Conservation (phyloP, 2,797 vertebrate species). For the Chelidonichthys spinosus region DNA sequence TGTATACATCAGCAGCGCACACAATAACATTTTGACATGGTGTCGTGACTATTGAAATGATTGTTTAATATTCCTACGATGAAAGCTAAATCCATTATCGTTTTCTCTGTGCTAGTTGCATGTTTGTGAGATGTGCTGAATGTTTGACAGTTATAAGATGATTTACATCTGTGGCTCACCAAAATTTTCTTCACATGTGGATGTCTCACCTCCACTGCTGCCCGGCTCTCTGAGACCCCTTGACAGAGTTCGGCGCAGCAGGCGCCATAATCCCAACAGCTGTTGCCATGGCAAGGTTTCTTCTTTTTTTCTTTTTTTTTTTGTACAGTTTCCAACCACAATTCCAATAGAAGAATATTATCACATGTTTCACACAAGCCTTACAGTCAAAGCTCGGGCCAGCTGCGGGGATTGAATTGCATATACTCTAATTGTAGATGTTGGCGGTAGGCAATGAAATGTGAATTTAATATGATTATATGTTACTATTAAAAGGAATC, state of each 20-base stretch:
- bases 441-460: slow-evolving; percentile 24
- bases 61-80: slow-evolving; percentile 14
- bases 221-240: slow-evolving; percentile 48
- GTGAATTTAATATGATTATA: slow-evolving; percentile 45
- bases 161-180: slow-evolving; percentile 52
- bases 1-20: not conserved
- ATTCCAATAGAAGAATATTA: slow-evolving; percentile 63
- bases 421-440: slow-evolving; percentile 38
- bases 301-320: slow-evolving; percentile 24
- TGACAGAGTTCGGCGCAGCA: slow-evolving; percentile 66
- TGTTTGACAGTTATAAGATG: slow-evolving; percentile 29
- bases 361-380: slow-evolving; percentile 55
- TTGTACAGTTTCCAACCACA: slow-evolving; percentile 57
- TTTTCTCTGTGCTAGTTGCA: not conserved
- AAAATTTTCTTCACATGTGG: slow-evolving; percentile 35
- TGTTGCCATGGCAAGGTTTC: slow-evolving; percentile 61
- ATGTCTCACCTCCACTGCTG: slow-evolving; percentile 47
- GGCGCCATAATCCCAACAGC: slow-evolving; percentile 70
- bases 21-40: slow-evolving; percentile 17
- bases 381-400: slow-evolving; percentile 32
- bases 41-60: slow-evolving; percentile 6
- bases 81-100: not conserved
- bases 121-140: slow-evolving; percentile 26
- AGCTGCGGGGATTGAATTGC: slow-evolving; percentile 45
- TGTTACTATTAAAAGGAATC: slow-evolving; percentile 19